Evolutionary conservation across 2,888 invertebrate species (phyloP).

Genomic region (Philhelius pedissequus): DNA sequence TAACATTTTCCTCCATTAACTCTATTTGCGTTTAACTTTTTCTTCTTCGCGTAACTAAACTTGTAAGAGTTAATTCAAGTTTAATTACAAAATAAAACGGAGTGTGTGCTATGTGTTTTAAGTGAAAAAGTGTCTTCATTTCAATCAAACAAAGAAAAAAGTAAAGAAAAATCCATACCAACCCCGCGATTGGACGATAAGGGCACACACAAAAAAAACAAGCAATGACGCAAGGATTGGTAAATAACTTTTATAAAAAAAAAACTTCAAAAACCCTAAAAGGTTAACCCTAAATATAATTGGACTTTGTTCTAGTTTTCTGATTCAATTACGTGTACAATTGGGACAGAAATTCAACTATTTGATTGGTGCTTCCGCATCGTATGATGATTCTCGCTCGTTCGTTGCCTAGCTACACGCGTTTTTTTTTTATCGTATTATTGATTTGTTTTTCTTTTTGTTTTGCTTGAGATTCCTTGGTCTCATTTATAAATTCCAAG

Average conservation of each 20-base stretch:
- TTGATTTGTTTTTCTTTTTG: constrained; percentile 8
- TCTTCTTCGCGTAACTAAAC: background rate
- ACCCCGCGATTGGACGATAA: constrained; percentile 21
- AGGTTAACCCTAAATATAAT: constrained; percentile 4
- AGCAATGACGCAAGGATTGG: constrained; percentile 68
- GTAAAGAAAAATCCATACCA: constrained; percentile 38
- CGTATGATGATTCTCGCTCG: constrained; percentile 54
- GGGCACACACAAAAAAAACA: constrained; percentile 34
- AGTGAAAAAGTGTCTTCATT: constrained; percentile 8
- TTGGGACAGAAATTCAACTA: constrained; percentile 45
- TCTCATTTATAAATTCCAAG: background rate
- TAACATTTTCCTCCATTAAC: constrained; percentile 27
- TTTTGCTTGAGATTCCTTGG: background rate
- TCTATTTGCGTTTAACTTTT: constrained; percentile 23
- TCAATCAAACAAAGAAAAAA: constrained; percentile 39
- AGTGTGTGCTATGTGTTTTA: background rate
- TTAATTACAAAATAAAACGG: background rate
- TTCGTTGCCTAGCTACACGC: constrained; percentile 1
- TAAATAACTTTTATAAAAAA: constrained; percentile 42
- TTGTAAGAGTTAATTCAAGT: background rate
- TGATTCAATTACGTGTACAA: constrained; percentile 60
- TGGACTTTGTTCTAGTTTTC: constrained; percentile 1
- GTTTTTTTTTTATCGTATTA: constrained; percentile 5
- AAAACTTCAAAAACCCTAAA: constrained; percentile 4
- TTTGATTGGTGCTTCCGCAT: constrained; percentile 61